Evolutionary conservation across 2,888 invertebrate species (phyloP).

Genomic region (Harmothoe impar): DNA sequence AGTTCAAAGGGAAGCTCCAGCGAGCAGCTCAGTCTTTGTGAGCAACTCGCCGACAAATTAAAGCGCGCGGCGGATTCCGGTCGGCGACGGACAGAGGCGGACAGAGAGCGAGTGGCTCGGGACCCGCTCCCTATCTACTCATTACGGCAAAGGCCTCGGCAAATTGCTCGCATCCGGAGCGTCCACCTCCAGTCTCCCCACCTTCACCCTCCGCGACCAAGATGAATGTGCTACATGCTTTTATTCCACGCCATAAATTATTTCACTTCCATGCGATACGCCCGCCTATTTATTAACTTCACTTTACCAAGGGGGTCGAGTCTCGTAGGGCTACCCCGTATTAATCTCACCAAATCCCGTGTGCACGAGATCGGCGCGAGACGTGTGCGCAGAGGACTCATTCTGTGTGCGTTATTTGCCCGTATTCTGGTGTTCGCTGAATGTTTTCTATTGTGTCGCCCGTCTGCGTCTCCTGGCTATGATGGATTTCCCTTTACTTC

Average conservation of each 20-base stretch:
- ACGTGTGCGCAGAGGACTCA: conserved; percentile 52
- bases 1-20: conserved; percentile 52
- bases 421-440: not conserved
- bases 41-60: conserved; percentile 53
- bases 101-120: conserved; percentile 31
- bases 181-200: not conserved
- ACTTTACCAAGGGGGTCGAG: conserved; percentile 38
- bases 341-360: conserved; percentile 61
- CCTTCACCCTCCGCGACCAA: not conserved
- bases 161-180: conserved; percentile 58
- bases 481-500: conserved; percentile 18
- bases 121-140: conserved; percentile 20
- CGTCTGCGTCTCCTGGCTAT: not conserved
- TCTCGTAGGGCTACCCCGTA: conserved; percentile 21
- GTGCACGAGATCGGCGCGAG: conserved; percentile 49
- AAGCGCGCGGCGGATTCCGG: conserved; percentile 53
- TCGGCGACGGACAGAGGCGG: conserved; percentile 22
- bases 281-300: conserved; percentile 59
- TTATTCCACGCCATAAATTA: conserved; percentile 59
- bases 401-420: conserved; percentile 9
- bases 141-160: conserved; percentile 61
- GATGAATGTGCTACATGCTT: conserved; percentile 59
- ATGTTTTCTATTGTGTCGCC: conserved; percentile 48
- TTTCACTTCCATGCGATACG: conserved; percentile 40
- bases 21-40: conserved; percentile 51